phyloP scores from a whole-genome alignment of 2,113 vertebrate genomes.

The Brachyistius frenatus region DNA sequence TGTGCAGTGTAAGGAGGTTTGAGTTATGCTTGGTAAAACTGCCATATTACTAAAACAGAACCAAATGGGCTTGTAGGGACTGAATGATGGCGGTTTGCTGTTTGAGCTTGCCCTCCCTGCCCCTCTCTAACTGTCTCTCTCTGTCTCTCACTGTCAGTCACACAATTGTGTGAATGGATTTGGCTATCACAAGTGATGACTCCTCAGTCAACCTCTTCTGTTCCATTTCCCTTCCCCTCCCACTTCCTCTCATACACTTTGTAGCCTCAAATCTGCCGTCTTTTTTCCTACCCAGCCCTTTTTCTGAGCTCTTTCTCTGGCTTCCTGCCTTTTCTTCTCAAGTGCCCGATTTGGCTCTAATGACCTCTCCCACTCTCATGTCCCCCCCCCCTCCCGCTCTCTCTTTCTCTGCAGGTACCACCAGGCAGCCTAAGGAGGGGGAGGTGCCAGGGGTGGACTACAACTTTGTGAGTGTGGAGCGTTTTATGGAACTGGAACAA shows the following conservation, averaged over 20 bases:
- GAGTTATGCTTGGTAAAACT: conserved; percentile 60
- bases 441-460: conserved; percentile 99
- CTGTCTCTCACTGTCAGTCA: conserved; percentile 67
- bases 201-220: conserved; percentile 68
- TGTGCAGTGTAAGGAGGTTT: conserved; percentile 55
- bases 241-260: conserved; percentile 69
- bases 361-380: conserved; percentile 48
- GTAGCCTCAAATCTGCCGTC: conserved; percentile 63
- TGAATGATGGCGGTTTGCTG: conserved; percentile 41
- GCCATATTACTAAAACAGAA: conserved; percentile 50
- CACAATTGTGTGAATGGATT: conserved; percentile 71
- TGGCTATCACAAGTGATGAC: conserved; percentile 70
- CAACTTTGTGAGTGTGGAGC: conserved; percentile 99
- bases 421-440: conserved; percentile 98
- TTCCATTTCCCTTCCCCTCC: conserved; percentile 73
- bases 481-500: conserved; percentile 99
- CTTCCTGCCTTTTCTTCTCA: conserved; percentile 80
- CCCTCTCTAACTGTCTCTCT: conserved; percentile 12
- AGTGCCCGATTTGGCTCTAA: conserved; percentile 69
- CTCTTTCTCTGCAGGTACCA: conserved; percentile 89
- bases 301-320: conserved; percentile 52
- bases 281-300: conserved; percentile 52
- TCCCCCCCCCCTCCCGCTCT: neutral
- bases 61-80: conserved; percentile 38
- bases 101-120: conserved; percentile 31